A percentile compares a stretch with the other conserved stretches of the same genome.
These are phyloP conservation scores for Philopedon plagiatum DNA, from an alignment of 2,888 invertebrate species.

Conservation along the genomic window DNA sequence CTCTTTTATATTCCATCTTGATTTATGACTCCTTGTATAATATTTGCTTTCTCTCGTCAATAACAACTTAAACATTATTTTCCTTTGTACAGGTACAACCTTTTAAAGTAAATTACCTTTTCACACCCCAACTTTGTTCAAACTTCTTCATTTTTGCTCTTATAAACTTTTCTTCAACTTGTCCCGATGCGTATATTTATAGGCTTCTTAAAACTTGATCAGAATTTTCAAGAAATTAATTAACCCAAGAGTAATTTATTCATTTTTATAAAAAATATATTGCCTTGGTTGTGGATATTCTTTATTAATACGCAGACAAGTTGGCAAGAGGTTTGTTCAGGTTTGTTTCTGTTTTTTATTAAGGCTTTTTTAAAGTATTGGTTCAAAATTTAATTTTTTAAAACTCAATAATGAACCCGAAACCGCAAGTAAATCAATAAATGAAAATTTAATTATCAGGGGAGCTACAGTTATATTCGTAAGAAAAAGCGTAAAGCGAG, in stretches of 20 bases:
- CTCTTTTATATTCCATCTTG: background rate
- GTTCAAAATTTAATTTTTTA: too few relatives aligned
- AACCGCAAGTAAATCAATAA: too few relatives aligned
- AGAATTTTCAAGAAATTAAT: conserved; percentile 29
- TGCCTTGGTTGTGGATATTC: background rate
- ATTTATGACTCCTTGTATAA: background rate
- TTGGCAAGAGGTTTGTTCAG: too few relatives aligned
- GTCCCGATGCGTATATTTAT: conserved; percentile 30
- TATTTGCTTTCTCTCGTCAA: background rate
- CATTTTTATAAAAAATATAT: conserved; percentile 11
- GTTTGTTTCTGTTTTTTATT: too few relatives aligned
- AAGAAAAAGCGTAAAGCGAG: too few relatives aligned
- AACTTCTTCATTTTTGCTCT: conserved; percentile 32
- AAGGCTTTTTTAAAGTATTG: too few relatives aligned
- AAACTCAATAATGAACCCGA: too few relatives aligned
- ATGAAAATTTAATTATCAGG: too few relatives aligned
- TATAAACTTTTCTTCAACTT: conserved; percentile 23
- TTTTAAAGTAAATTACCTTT: conserved; percentile 2
- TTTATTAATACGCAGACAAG: conserved; percentile 10
- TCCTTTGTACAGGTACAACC: background rate
- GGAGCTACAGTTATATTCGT: too few relatives aligned
- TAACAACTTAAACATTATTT: background rate
- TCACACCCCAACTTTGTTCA: conserved; percentile 18
- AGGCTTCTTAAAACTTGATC: conserved; percentile 24
- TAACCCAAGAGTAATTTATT: conserved; percentile 7